Percentiles rank a stretch among this genome's conserved stretches.
Evolutionary conservation across 1,140 invertebrate species (phyloP).

Genomic region (Tigriopus japonicus): DNA sequence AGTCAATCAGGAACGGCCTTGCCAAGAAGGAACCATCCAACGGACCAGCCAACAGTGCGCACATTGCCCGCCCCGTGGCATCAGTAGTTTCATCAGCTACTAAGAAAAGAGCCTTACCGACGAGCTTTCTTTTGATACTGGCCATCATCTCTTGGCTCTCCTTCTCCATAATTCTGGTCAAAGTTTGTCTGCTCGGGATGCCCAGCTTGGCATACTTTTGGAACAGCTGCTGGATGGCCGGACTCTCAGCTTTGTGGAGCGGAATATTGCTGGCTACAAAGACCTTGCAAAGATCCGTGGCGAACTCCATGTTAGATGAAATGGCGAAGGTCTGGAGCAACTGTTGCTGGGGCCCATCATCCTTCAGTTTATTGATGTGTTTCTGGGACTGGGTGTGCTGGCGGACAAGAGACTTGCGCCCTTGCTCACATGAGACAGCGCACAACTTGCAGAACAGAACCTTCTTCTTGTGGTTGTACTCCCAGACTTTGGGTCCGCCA

Average conservation of each 20-base stretch:
- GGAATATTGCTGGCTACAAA: background rate
- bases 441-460: background rate
- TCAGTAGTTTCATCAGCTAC: background rate
- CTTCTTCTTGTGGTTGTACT: background rate
- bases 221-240: background rate
- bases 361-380: background rate
- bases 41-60: background rate
- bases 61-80: background rate
- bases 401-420: background rate
- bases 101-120: background rate
- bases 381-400: background rate
- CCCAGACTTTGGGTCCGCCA: background rate
- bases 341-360: background rate
- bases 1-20: background rate
- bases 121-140: background rate
- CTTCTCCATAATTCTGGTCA: background rate
- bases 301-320: background rate
- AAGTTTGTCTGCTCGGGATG: no score
- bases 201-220: no score
- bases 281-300: background rate
- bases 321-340: background rate
- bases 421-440: background rate
- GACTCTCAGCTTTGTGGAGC: background rate
- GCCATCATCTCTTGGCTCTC: background rate
- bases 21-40: background rate